Conservation (phyloP, 2,888 invertebrate species). For the Polietes domitor region DNA sequence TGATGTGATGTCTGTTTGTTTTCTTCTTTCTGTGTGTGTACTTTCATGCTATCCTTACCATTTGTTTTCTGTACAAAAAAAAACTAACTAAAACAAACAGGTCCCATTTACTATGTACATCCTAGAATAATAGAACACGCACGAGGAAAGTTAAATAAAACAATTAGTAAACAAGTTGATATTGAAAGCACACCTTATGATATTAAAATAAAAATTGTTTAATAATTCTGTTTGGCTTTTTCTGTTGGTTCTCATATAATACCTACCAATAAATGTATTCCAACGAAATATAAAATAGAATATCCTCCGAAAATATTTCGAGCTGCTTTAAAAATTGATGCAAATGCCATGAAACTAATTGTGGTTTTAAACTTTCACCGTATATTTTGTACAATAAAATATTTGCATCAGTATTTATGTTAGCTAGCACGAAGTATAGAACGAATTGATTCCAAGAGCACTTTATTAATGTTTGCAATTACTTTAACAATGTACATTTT, state of each 20-base stretch:
- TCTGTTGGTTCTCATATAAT: background rate
- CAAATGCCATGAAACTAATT: background rate
- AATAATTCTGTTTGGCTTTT: slow-evolving; percentile 65
- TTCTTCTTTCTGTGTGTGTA: slow-evolving; percentile 55
- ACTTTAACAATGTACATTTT: slow-evolving; percentile 72
- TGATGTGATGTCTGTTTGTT: slow-evolving; percentile 31
- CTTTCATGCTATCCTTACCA: slow-evolving; percentile 62
- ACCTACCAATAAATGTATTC: background rate
- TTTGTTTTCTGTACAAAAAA: slow-evolving; percentile 56
- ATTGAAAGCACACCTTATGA: slow-evolving; percentile 79
- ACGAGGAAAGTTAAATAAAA: slow-evolving; percentile 76
- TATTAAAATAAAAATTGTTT: slow-evolving; percentile 81
- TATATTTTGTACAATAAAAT: background rate
- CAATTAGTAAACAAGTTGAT: slow-evolving; percentile 76
- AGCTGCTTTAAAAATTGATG: background rate
- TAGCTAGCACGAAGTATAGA: background rate
- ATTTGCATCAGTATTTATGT: background rate
- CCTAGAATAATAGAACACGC: slow-evolving; percentile 79
- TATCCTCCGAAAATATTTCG: background rate
- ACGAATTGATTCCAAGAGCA: background rate
- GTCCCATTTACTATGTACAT: slow-evolving; percentile 77
- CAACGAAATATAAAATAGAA: background rate
- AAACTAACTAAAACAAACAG: slow-evolving; percentile 66
- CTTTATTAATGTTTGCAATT: slow-evolving; percentile 70
- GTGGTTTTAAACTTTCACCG: slow-evolving; percentile 63